Evolutionary conservation across 1,140 invertebrate species (phyloP).

Genomic region (Habropoda laboriosa): DNA sequence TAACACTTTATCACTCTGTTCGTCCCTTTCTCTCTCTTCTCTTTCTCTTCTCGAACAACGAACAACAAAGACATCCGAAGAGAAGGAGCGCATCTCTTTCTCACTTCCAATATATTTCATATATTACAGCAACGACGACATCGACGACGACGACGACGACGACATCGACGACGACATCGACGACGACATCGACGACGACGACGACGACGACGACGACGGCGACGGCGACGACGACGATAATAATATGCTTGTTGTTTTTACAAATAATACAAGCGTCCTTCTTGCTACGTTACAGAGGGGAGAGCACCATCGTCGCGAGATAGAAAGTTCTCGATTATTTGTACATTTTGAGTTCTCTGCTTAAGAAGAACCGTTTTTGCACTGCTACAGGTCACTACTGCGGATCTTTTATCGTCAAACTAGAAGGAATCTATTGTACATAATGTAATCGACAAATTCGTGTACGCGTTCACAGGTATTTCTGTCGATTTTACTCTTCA

Average conservation of each 20-base stretch:
- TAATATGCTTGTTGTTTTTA: neutral
- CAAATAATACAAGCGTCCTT: neutral
- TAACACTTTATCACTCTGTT: neutral
- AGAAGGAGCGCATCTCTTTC: neutral
- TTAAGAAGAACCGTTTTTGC: conserved; percentile 60
- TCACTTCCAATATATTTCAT: neutral
- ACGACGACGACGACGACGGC: too few relatives aligned
- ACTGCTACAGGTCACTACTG: conserved; percentile 17
- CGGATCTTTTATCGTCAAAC: neutral
- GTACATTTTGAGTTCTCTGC: conserved; percentile 31
- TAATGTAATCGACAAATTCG: neutral
- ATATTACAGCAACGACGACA: too few relatives aligned
- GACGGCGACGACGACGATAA: too few relatives aligned
- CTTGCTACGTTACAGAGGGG: neutral
- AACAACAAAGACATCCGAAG: neutral
- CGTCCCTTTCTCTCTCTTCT: too few relatives aligned
- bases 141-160: too few relatives aligned
- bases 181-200: too few relatives aligned
- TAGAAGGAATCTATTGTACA: neutral
- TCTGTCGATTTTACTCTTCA: conserved; percentile 7
- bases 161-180: too few relatives aligned
- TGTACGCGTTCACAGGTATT: neutral
- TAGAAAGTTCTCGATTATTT: conserved; percentile 1
- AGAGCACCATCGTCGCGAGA: neutral
- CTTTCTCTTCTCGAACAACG: neutral